These are phyloP conservation scores for Coregonus suidteri DNA, from an alignment of 2,797 vertebrate species.

Conservation along the genomic window DNA sequence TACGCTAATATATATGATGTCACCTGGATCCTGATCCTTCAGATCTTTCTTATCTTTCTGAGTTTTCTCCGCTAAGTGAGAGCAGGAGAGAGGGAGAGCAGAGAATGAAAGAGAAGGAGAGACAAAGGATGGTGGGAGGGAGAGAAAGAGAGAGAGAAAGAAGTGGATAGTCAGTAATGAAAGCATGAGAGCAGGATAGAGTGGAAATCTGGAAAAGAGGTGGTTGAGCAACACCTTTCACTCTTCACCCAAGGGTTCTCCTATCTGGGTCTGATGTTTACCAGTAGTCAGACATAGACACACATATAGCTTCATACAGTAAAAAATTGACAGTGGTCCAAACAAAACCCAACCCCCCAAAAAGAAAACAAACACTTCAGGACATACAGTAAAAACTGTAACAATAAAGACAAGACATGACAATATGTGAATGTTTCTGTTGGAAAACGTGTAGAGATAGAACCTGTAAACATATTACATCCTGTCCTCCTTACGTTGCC, in stretches of 20 bases:
- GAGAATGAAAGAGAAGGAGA: too few species aligned
- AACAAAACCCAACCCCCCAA: background rate
- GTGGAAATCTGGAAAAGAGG: conserved; percentile 36
- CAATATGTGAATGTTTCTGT: conserved; percentile 20
- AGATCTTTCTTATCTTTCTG: conserved; percentile 76
- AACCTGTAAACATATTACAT: conserved; percentile 46
- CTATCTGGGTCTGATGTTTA: background rate
- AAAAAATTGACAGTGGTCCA: conserved; percentile 23
- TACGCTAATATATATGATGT: conserved; percentile 86
- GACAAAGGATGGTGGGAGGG: conserved; percentile 57
- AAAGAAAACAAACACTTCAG: conserved; percentile 50
- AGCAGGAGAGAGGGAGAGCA: conserved; percentile 75
- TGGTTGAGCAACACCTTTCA: conserved; percentile 8
- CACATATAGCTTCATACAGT: background rate
- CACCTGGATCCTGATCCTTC: conserved; percentile 82
- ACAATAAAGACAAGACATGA: conserved; percentile 56
- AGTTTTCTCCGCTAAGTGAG: conserved; percentile 87
- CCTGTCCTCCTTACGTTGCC: background rate
- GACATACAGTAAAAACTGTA: conserved; percentile 34
- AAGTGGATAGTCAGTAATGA: conserved; percentile 80
- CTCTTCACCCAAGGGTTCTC: background rate
- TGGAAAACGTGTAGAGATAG: too few species aligned
- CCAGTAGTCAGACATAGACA: background rate
- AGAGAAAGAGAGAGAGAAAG: conserved; percentile 4
- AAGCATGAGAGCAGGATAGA: conserved; percentile 81